A percentile compares a stretch with the other conserved stretches of the same genome.
These are phyloP conservation scores for Torymus tubicola DNA, from an alignment of 2,888 invertebrate genomes.

Conservation along the genomic window DNA sequence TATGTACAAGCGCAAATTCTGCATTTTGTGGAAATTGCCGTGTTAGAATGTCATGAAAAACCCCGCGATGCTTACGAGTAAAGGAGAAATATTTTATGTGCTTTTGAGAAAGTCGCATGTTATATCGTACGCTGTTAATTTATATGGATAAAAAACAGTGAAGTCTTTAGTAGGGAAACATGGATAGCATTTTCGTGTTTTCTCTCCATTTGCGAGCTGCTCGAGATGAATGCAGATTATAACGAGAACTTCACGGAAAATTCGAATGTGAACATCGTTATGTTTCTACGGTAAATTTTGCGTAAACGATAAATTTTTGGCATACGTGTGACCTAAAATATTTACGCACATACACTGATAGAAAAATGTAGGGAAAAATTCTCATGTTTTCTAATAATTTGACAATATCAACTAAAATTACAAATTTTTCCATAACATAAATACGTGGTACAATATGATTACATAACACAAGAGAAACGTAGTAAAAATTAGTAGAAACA, in stretches of 20 bases:
- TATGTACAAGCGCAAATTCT: constrained; percentile 16
- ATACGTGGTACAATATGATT: too few species aligned
- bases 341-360: background rate
- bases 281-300: constrained; percentile 33
- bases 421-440: too few species aligned
- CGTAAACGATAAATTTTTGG: constrained; percentile 14
- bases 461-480: too few species aligned
- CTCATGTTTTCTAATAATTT: too few species aligned
- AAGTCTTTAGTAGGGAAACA: background rate
- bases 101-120: constrained; percentile 46
- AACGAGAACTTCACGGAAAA: constrained; percentile 19
- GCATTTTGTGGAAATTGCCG: constrained; percentile 44
- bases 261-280: constrained; percentile 27
- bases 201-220: constrained; percentile 19
- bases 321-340: background rate
- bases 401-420: too few species aligned
- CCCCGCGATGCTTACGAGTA: background rate
- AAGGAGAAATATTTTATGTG: constrained; percentile 40
- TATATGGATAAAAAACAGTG: constrained; percentile 39
- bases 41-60: background rate
- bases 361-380: too few species aligned
- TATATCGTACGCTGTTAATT: constrained; percentile 48
- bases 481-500: too few species aligned
- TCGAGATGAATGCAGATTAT: constrained; percentile 57
- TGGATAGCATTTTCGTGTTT: constrained; percentile 53